Evolutionary conservation across 2,888 invertebrate genomes (phyloP), one percentile per base, ranked within the genome.

Genomic region (Phoenoteleia sp.): DNA sequence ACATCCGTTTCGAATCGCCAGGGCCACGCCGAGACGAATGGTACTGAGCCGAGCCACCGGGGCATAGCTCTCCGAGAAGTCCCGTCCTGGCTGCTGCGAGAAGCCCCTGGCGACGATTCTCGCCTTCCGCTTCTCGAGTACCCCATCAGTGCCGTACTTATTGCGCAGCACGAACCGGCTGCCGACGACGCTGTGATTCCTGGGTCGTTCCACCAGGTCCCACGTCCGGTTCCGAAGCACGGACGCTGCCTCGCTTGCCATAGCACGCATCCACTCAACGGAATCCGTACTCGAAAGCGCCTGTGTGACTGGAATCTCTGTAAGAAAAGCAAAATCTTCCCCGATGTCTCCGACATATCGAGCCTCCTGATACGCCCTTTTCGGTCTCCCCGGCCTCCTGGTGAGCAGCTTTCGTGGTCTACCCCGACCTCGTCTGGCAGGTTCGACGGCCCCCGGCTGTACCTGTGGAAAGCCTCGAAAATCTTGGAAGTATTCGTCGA

Each of bases 121-220:
- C 17, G 45, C 27, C 33, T 64, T 64, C 13, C 33, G 27, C 27
- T 64, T 64, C 21, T 64, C 64, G 15, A 64, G 15, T 3, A 47
- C 27, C 15, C 47, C 64, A 21, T 27, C 47, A 6, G 17, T 29
- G n/a, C 64, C 64, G 17, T 27, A 64, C 33, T 64, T 64, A 21
- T 52, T 39, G 1, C 67, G 21, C 13, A 52, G 15, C 5, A 52
- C 25, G 25, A 23, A 52, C 2, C 52, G 23, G 15, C 52, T 52
- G 2, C 52, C 52, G 11, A 52, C 17, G 11, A 64, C 64, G 0
- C 47, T 19, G 0, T 17, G 13, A 13, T 27, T 47, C 0, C 2
- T 9, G 0, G 27, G 17, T n/a, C 64, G 25, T 13, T 15, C 15
- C 13, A 62, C 42, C 3, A 64, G 19, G 0, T 17, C 21, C 33